A percentile compares a stretch with the other conserved stretches of the same genome.
These are phyloP conservation scores for Subanguina moxae DNA, from an alignment of 1,140 invertebrate genomes.

Conservation along the genomic window DNA sequence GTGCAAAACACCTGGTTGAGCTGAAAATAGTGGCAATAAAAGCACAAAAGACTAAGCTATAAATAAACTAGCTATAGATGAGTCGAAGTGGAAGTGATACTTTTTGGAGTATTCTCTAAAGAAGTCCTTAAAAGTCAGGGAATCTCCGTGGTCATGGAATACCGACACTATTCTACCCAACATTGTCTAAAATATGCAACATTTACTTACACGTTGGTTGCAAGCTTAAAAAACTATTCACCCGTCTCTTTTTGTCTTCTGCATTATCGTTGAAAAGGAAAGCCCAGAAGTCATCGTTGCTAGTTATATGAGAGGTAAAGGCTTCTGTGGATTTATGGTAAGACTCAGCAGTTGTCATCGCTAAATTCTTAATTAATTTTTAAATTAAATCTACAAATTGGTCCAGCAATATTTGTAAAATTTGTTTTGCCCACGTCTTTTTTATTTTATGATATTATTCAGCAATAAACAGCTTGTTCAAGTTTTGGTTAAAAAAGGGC, in stretches of 20 bases:
- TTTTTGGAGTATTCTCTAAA: neutral
- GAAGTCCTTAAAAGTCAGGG: neutral
- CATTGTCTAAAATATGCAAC: neutral
- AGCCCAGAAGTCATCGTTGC: neutral
- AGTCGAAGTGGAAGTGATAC: neutral
- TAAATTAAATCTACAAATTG: too few relatives aligned
- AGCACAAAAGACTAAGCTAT: neutral
- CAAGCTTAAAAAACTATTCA: too few relatives aligned
- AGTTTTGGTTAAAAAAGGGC: too few relatives aligned
- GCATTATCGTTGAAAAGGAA: conserved; percentile 5
- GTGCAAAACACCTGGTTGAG: conserved; percentile 1
- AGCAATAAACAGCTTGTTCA: too few relatives aligned
- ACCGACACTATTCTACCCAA: neutral
- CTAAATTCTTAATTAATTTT: too few relatives aligned
- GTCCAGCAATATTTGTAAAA: too few relatives aligned
- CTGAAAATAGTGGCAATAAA: neutral
- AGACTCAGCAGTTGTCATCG: too few relatives aligned
- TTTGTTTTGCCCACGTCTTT: too few relatives aligned
- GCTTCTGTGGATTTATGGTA: neutral
- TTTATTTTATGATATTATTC: too few relatives aligned
- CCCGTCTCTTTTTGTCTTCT: neutral
- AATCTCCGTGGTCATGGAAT: neutral
- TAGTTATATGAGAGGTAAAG: neutral
- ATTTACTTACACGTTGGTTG: too few relatives aligned
- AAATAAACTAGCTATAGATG: neutral